Base-by-base conservation (phyloP, 2,113 vertebrate genomes). In the Isichthys henryi region DNA sequence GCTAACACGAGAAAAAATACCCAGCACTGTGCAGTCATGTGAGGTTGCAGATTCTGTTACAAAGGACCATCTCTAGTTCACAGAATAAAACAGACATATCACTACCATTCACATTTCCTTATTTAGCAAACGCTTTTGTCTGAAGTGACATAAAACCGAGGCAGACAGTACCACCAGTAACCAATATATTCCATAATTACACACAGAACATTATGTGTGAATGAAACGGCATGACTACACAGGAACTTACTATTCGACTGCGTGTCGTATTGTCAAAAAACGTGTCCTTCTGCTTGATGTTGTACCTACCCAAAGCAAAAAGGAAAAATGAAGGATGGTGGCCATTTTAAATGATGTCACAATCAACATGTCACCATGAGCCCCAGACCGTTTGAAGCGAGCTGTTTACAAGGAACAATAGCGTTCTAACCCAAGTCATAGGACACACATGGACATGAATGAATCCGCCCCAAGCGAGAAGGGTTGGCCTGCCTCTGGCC, bases 201-300 rank as follows among this genome's bases (percentile, higher is more conserved):
- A 87, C 7, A 56, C 85, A 53, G 19, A 53, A 15, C 27, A 87
- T 53, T 19, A 10, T 2, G 13, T 66, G 56, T n/a, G 9, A 88
- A 43, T 88, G 35, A 27, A 56, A 35, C 4, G 56, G 8, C 5
- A 88, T 5, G 15, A 87, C 0, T 58, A 11, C 8, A 3, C 39
- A 17, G 19, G 50, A 1, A 97, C 98, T 98, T 93, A 99, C 98
- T 93, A 99, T 99, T 94, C 98, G 94, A 90, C 97, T 98, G 62
- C 98, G 96, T 15, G 97, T 99, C 45, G 97, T 96, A 3, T 96
- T 99, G 94, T 99, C 97, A 91, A 99, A 99, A 96, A 99, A 99
- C 0, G 97, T 97, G 52, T 99, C 98, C 94, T 97, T 98, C 82
- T 98, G 97, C 91, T 96, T 95, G 90, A 99, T 96, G 93, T 99